Conservation (phyloP, 1,140 invertebrate species). For the Adoxophyes honmai region DNA sequence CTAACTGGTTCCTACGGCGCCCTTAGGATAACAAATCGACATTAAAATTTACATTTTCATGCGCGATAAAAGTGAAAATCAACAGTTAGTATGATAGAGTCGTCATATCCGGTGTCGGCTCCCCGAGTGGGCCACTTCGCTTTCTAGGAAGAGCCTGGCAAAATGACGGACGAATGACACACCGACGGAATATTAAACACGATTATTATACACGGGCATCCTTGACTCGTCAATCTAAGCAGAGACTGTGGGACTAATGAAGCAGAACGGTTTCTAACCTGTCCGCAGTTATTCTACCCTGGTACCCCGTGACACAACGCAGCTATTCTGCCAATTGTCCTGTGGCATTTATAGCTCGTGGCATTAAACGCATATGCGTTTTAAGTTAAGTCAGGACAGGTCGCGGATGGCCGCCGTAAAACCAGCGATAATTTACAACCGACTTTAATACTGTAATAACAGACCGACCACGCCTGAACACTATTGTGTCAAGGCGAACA, state of each 20-base stretch:
- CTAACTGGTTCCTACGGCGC: too few relatives aligned
- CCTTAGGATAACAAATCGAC: too few relatives aligned
- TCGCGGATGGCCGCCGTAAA: background rate
- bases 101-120: slow-evolving; percentile 41
- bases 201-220: slow-evolving; percentile 36
- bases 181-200: slow-evolving; percentile 49
- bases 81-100: slow-evolving; percentile 48
- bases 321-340: too few relatives aligned
- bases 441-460: slow-evolving; percentile 29
- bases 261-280: too few relatives aligned
- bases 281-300: too few relatives aligned
- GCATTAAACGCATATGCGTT: too few relatives aligned
- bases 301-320: too few relatives aligned
- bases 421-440: slow-evolving; percentile 10
- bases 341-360: too few relatives aligned
- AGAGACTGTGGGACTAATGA: too few relatives aligned
- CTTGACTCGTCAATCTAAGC: slow-evolving; percentile 25
- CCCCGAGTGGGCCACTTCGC: slow-evolving; percentile 56
- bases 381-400: too few relatives aligned
- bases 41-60: slow-evolving; percentile 25
- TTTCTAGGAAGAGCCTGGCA: slow-evolving; percentile 66
- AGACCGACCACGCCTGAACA: slow-evolving; percentile 28
- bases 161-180: slow-evolving; percentile 53
- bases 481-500: slow-evolving; percentile 41
- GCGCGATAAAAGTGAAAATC: slow-evolving; percentile 66